A percentile compares a stretch with the other conserved stretches of the same genome.
Evolutionary conservation across 1,140 invertebrate species (phyloP).

Genomic region (Pissodes strobi): DNA sequence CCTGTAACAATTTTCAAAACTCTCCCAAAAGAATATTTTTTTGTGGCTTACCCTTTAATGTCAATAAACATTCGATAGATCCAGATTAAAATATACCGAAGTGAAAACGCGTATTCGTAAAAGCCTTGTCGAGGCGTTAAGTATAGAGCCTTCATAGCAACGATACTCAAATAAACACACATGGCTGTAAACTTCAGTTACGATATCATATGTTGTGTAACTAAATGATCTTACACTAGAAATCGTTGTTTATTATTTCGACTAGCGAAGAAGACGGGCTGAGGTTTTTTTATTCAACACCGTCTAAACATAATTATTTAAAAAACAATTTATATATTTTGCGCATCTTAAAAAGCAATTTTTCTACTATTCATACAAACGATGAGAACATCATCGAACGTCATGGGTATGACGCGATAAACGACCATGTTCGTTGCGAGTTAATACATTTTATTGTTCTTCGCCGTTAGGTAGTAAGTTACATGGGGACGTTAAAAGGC

Average conservation of each 20-base stretch:
- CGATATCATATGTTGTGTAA: neutral
- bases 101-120: too few relatives aligned
- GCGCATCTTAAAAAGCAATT: neutral
- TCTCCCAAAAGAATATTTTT: too few relatives aligned
- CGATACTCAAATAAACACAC: slow-evolving; percentile 1
- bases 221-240: neutral
- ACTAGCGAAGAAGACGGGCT: too few relatives aligned
- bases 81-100: too few relatives aligned
- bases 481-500: neutral
- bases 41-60: too few relatives aligned
- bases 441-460: neutral
- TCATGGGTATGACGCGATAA: neutral
- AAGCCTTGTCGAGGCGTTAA: too few relatives aligned
- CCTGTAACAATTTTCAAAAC: too few relatives aligned
- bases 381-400: neutral
- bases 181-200: slow-evolving; percentile 3
- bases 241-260: slow-evolving; percentile 2
- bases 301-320: too few relatives aligned
- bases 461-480: neutral
- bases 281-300: too few relatives aligned
- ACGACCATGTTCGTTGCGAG: neutral
- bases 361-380: neutral
- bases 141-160: too few relatives aligned
- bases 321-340: too few relatives aligned
- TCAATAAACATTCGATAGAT: too few relatives aligned